These are phyloP conservation scores for Columba guinea DNA, from an alignment of 2,797 vertebrate species.

Conservation along the genomic window DNA sequence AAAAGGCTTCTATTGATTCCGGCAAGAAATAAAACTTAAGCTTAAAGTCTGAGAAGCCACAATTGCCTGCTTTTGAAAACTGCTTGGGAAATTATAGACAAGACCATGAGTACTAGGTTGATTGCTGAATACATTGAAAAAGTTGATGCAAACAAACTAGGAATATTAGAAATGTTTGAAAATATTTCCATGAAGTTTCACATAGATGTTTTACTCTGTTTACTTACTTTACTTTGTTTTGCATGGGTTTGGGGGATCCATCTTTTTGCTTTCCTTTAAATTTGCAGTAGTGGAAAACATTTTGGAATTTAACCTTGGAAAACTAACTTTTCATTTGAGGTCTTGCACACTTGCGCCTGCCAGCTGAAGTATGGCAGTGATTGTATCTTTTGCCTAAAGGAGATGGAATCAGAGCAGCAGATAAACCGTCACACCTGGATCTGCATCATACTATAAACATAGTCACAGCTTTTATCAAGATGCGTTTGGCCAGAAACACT, in stretches of 20 bases:
- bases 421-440: background rate
- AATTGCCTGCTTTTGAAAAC: background rate
- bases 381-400: background rate
- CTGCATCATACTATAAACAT: background rate
- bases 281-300: background rate
- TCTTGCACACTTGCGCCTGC: background rate
- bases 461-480: background rate
- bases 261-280: background rate
- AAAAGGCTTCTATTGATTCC: background rate
- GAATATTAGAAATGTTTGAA: background rate
- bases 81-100: background rate
- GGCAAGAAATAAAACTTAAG: background rate
- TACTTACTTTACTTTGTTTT: background rate
- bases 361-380: background rate
- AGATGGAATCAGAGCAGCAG: background rate
- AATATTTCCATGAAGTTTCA: background rate
- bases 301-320: constrained; percentile 1
- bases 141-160: background rate
- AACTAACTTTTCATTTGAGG: background rate
- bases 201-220: background rate
- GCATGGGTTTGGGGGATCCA: background rate
- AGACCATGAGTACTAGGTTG: background rate
- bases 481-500: background rate
- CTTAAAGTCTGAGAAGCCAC: background rate
- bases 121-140: background rate